Conservation (phyloP, 2,113 vertebrate genomes). For the Nothobranchius kuhntae region DNA sequence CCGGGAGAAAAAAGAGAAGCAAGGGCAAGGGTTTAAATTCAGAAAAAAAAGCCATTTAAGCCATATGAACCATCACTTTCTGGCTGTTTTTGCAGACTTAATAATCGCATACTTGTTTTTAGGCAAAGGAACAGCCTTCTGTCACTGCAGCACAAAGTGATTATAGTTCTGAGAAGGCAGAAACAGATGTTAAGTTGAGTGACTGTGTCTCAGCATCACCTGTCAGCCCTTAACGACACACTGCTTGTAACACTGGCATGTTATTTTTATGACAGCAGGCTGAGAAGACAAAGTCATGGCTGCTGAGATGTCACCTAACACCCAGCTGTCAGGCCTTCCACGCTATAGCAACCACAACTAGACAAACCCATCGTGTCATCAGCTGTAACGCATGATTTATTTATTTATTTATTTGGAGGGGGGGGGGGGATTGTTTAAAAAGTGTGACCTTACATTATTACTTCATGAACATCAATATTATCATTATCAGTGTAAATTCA, state of each 20-base stretch:
- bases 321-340: constrained; percentile 65
- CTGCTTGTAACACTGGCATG: constrained; percentile 52
- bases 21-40: not conserved
- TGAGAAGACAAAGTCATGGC: constrained; percentile 59
- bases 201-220: constrained; percentile 64
- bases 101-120: constrained; percentile 10
- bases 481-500: no score
- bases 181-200: constrained; percentile 71
- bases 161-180: constrained; percentile 25
- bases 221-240: constrained; percentile 67
- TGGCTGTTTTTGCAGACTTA: constrained; percentile 1
- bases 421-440: no score
- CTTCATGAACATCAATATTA: no score
- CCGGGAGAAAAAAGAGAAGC: constrained; percentile 24
- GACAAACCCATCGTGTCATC: no score
- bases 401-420: no score
- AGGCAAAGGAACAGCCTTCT: not conserved
- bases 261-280: constrained; percentile 40
- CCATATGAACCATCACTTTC: constrained; percentile 27
- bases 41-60: constrained; percentile 23
- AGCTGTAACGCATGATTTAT: no score
- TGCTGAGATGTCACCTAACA: constrained; percentile 41
- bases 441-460: no score
- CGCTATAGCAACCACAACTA: constrained; percentile 19
- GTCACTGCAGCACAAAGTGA: constrained; percentile 22